phyloP scores from a whole-genome alignment of 2,113 vertebrate species.

The Struthio camelus region DNA sequence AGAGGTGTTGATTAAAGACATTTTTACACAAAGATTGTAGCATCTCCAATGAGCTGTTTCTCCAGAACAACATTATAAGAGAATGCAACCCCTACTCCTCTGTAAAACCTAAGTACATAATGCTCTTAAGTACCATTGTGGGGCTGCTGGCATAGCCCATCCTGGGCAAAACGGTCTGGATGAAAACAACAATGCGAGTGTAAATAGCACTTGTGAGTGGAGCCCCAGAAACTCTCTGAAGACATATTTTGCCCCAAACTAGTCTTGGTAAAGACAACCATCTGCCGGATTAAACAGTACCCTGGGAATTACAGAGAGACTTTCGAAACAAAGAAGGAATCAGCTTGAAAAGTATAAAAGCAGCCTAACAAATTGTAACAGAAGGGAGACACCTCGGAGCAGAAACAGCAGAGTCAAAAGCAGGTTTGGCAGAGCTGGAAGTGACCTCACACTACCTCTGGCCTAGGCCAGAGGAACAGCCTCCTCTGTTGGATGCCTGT shows the following conservation, averaged over 20 bases:
- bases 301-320: background rate
- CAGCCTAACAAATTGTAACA: background rate
- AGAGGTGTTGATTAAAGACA: background rate
- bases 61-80: background rate
- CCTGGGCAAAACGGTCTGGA: background rate
- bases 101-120: background rate
- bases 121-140: background rate
- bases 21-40: background rate
- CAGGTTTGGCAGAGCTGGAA: background rate
- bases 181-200: background rate
- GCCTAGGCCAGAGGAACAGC: background rate
- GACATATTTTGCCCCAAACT: background rate
- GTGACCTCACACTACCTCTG: background rate
- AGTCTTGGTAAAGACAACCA: background rate
- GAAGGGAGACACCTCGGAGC: background rate
- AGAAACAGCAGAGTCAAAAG: background rate
- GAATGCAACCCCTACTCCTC: background rate
- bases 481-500: background rate
- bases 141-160: background rate
- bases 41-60: background rate
- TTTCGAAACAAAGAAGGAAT: background rate
- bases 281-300: background rate
- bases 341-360: background rate
- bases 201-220: background rate
- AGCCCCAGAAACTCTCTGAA: background rate